These are phyloP conservation scores for Phytoseiulus persimilis DNA, from an alignment of 2,888 invertebrate species.

Conservation along the genomic window DNA sequence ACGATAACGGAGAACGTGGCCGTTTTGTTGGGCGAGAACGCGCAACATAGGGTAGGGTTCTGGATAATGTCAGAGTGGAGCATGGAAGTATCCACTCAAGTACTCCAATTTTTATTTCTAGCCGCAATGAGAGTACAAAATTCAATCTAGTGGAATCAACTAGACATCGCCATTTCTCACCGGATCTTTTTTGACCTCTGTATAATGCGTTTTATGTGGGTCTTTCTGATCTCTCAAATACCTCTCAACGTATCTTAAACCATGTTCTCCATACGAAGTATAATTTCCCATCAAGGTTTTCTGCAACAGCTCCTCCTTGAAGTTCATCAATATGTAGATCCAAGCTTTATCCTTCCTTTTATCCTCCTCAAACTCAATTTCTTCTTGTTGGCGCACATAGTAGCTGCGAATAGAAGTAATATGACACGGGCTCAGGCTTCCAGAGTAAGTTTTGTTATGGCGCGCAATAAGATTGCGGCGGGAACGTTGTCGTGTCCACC, in stretches of 20 bases:
- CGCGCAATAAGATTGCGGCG: too few species aligned
- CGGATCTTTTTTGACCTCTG: background rate
- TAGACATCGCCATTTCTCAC: constrained; percentile 50
- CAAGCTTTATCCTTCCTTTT: background rate
- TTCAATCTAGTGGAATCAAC: background rate
- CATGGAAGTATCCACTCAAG: too few species aligned
- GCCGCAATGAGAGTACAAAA: too few species aligned
- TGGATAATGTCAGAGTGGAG: too few species aligned
- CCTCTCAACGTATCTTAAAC: constrained; percentile 21
- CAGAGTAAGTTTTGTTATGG: too few species aligned
- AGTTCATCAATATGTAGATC: constrained; percentile 14
- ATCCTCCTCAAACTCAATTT: background rate
- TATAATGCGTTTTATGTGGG: background rate
- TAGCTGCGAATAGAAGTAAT: constrained; percentile 8
- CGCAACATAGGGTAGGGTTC: too few species aligned
- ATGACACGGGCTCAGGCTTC: too few species aligned
- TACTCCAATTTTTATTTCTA: too few species aligned
- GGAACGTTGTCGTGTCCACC: too few species aligned
- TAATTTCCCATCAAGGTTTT: background rate
- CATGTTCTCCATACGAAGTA: background rate
- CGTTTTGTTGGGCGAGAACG: too few species aligned
- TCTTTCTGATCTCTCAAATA: background rate
- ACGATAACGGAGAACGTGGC: too few species aligned
- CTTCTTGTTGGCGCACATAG: background rate
- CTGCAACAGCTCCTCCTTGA: constrained; percentile 15